Percentiles rank a stretch among this genome's conserved stretches.
Conservation (phyloP, 64 coral and sea anemone species). For the Platygyra sinensis region DNA sequence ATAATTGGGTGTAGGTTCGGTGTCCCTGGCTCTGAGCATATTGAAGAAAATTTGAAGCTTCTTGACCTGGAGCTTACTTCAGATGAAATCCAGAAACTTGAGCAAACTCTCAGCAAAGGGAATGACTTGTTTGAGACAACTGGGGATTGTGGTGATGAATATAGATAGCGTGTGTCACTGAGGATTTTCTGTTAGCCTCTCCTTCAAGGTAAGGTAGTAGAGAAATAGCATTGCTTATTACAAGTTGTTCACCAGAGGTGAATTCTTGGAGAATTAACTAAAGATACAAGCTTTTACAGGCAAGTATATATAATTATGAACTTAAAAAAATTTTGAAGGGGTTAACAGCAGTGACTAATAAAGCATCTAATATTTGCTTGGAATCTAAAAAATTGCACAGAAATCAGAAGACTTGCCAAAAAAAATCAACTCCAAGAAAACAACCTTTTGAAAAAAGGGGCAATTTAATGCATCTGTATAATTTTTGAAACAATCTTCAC, state of each 20-base stretch:
- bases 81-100: conserved; percentile 64
- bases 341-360: too few species aligned
- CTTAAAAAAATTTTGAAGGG: too few species aligned
- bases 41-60: conserved; percentile 69
- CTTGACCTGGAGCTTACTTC: conserved; percentile 55
- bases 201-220: neutral
- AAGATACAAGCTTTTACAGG: neutral
- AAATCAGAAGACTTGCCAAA: too few species aligned
- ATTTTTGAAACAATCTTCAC: too few species aligned
- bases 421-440: too few species aligned
- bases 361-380: too few species aligned
- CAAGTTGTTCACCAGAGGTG: neutral
- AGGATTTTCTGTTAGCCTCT: neutral
- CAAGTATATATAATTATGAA: too few species aligned
- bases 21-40: conserved; percentile 68
- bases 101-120: conserved; percentile 73
- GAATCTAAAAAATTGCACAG: too few species aligned
- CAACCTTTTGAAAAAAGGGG: too few species aligned
- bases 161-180: conserved; percentile 19
- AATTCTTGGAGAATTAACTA: neutral
- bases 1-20: conserved; percentile 87
- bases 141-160: conserved; percentile 98
- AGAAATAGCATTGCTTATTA: neutral
- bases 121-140: conserved; percentile 82
- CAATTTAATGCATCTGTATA: too few species aligned